Evolutionary conservation across 2,113 vertebrate species (phyloP).

Genomic region (Lycaon pictus): DNA sequence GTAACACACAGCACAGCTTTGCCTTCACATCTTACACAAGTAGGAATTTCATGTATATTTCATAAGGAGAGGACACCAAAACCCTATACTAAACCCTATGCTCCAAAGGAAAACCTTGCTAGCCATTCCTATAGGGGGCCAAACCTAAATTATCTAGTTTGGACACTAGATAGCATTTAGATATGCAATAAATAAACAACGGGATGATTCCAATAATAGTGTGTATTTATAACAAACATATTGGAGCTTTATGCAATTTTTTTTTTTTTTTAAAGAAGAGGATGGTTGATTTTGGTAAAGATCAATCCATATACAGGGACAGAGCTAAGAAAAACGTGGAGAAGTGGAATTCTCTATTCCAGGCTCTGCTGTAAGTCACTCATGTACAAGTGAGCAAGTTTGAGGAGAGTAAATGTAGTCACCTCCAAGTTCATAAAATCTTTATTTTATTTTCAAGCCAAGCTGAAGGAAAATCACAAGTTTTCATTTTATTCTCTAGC

Average conservation of each 20-base stretch:
- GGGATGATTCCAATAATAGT: neutral
- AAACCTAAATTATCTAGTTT: neutral
- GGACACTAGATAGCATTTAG: neutral
- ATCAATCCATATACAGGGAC: neutral
- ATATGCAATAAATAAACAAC: neutral
- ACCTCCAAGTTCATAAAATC: conserved; percentile 76
- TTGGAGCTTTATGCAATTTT: neutral
- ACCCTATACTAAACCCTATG: neutral
- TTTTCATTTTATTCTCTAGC: conserved; percentile 80
- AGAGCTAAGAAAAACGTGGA: conserved; percentile 21
- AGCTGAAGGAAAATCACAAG: conserved; percentile 79
- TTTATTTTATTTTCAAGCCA: conserved; percentile 76
- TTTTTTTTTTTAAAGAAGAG: neutral
- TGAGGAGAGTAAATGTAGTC: conserved; percentile 59
- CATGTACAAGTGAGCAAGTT: conserved; percentile 63
- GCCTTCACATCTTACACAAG: neutral
- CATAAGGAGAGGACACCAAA: neutral
- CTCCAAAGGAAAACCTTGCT: conserved; percentile 11
- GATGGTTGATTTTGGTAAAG: neutral
- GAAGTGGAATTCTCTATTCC: neutral
- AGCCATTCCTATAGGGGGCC: neutral
- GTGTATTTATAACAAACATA: neutral
- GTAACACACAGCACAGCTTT: neutral
- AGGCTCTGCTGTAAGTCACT: neutral
- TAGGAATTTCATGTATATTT: neutral